Percentiles rank a stretch among this genome's conserved stretches.
phyloP scores from a whole-genome alignment of 2,113 vertebrate genomes.

The Aspidoscelis tigris region DNA sequence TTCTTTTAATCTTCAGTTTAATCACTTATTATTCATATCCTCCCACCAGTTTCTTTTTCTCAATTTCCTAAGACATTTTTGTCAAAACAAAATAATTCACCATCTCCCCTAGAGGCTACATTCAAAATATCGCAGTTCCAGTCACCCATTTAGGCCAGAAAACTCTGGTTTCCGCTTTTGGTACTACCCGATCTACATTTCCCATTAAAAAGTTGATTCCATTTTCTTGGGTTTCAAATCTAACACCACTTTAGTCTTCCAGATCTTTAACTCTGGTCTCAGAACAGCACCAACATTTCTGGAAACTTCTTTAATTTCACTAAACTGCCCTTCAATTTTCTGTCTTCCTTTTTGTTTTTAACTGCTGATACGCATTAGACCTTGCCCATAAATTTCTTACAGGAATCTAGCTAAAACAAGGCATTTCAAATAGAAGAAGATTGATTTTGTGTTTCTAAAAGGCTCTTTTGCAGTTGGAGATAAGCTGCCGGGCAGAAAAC shows the following conservation, averaged over 20 bases:
- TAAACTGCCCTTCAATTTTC: background rate
- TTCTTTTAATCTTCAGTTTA: background rate
- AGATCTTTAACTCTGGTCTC: background rate
- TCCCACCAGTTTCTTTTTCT: background rate
- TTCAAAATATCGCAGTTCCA: background rate
- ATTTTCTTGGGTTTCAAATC: slow-evolving; percentile 8
- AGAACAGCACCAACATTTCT: slow-evolving; percentile 1
- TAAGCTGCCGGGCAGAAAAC: background rate
- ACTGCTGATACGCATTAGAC: background rate
- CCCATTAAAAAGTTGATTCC: background rate
- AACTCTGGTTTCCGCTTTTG: background rate
- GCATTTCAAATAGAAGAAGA: background rate
- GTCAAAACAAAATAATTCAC: background rate
- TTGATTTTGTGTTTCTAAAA: background rate
- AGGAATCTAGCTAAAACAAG: background rate
- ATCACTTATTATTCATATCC: background rate
- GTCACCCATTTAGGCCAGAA: background rate
- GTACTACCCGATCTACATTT: background rate
- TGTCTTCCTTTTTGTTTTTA: background rate
- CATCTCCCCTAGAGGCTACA: background rate
- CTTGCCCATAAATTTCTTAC: background rate
- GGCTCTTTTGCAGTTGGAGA: background rate
- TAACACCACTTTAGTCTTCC: slow-evolving; percentile 15
- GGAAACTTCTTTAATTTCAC: slow-evolving; percentile 15
- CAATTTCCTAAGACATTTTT: background rate